These are phyloP conservation scores for Ammodytes marinus DNA, from an alignment of 2,113 vertebrate genomes.

Conservation along the genomic window DNA sequence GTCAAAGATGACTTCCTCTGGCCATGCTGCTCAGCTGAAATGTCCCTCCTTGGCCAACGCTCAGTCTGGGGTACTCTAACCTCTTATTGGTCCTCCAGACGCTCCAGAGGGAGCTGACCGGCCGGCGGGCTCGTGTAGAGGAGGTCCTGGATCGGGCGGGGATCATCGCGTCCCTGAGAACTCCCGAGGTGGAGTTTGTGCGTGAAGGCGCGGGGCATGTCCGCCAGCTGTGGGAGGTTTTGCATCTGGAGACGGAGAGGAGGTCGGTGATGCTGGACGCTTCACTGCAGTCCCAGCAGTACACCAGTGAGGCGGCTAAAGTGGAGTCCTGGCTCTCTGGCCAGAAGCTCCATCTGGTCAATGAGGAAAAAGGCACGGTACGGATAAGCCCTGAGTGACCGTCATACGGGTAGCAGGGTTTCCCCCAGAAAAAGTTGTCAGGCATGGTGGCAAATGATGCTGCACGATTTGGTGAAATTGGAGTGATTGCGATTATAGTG, in stretches of 20 bases:
- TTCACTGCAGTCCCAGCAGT: slow-evolving; percentile 90
- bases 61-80: neutral
- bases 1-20: neutral
- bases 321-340: slow-evolving; percentile 95
- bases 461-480: too few species aligned
- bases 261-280: slow-evolving; percentile 87
- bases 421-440: too few species aligned
- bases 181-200: slow-evolving; percentile 87
- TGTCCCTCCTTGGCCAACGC: neutral
- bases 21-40: slow-evolving; percentile 2
- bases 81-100: slow-evolving; percentile 80
- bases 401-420: neutral
- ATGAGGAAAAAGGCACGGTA: slow-evolving; percentile 93
- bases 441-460: too few species aligned
- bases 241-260: slow-evolving; percentile 87
- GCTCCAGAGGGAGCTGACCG: slow-evolving; percentile 92
- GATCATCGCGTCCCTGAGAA: slow-evolving; percentile 85
- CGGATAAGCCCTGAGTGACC: slow-evolving; percentile 16
- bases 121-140: slow-evolving; percentile 88
- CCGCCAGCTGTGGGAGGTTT: slow-evolving; percentile 89
- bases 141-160: slow-evolving; percentile 85
- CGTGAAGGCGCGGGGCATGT: slow-evolving; percentile 87
- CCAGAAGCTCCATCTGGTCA: slow-evolving; percentile 93
- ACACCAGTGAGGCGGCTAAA: slow-evolving; percentile 90
- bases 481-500: too few species aligned